Evolutionary conservation across 2,113 vertebrate species (phyloP).

Genomic region (Laticauda colubrina): DNA sequence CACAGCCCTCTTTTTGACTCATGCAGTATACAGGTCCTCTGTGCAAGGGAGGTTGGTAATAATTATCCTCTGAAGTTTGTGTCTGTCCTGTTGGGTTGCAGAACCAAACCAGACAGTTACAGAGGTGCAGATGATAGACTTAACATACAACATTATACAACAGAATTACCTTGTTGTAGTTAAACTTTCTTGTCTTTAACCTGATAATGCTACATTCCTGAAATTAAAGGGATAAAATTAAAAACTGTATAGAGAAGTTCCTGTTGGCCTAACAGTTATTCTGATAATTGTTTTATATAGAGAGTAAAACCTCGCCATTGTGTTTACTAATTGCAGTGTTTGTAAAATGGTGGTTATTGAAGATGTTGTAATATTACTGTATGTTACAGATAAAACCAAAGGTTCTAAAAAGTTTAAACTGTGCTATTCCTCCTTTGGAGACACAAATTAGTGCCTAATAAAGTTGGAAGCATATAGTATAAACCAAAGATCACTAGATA

Average conservation of each 20-base stretch:
- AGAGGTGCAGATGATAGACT: too few relatives aligned
- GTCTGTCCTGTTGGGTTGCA: too few relatives aligned
- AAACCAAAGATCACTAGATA: background rate
- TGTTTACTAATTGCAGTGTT: background rate
- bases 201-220: background rate
- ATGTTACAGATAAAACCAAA: background rate
- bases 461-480: background rate
- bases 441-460: background rate
- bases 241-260: background rate
- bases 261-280: background rate
- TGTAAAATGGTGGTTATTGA: conserved; percentile 27
- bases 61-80: too few relatives aligned
- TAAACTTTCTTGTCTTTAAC: conserved; percentile 7
- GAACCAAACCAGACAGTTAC: too few relatives aligned
- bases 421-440: background rate
- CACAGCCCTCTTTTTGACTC: too few relatives aligned
- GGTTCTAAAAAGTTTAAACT: background rate
- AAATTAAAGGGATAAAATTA: background rate
- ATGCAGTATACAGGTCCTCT: too few relatives aligned
- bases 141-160: background rate
- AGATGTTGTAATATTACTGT: background rate
- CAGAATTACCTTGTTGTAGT: background rate
- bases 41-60: too few relatives aligned
- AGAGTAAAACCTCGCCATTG: conserved; percentile 10
- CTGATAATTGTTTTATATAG: background rate